Conservation (phyloP, 2,797 vertebrate species). For the Oreonectes daqikongensis region DNA sequence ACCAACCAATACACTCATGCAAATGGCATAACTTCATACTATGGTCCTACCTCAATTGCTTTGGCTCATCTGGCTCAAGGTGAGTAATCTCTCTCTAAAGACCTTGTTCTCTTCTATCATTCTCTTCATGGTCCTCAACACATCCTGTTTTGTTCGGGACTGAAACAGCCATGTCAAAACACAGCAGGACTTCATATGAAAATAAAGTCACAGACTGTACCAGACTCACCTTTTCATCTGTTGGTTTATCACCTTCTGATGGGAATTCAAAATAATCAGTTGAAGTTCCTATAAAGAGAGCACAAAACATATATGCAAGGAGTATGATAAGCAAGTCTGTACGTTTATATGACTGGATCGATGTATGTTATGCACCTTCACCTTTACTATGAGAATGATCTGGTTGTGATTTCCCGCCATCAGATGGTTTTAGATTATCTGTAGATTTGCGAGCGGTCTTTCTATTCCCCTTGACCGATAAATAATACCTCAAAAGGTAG, state of each 20-base stretch:
- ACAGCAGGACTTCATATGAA: not conserved
- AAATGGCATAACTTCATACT: not conserved
- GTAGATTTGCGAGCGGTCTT: not conserved
- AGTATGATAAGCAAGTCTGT: not conserved
- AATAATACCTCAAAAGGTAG: not conserved
- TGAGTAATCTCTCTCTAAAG: constrained; percentile 77
- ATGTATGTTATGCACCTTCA: not conserved
- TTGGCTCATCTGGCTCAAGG: constrained; percentile 56
- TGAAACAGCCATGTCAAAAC: constrained; percentile 54
- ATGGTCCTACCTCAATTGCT: constrained; percentile 3
- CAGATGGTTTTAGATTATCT: too few species aligned
- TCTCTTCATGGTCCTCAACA: constrained; percentile 83
- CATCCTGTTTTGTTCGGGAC: constrained; percentile 72
- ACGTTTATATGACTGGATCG: not conserved
- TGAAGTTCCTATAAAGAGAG: not conserved
- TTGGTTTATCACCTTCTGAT: not conserved
- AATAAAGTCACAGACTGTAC: not conserved
- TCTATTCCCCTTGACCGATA: not conserved
- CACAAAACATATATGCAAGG: not conserved
- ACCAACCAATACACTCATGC: not conserved
- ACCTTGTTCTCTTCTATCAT: constrained; percentile 87
- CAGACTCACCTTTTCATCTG: not conserved
- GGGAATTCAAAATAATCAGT: constrained; percentile 2
- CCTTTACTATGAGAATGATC: not conserved
- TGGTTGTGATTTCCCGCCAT: constrained; percentile 9